A percentile compares a stretch with the other conserved stretches of the same genome.
Evolutionary conservation across 2,797 vertebrate species (phyloP).

Genomic region (Poliocrania exsul): DNA sequence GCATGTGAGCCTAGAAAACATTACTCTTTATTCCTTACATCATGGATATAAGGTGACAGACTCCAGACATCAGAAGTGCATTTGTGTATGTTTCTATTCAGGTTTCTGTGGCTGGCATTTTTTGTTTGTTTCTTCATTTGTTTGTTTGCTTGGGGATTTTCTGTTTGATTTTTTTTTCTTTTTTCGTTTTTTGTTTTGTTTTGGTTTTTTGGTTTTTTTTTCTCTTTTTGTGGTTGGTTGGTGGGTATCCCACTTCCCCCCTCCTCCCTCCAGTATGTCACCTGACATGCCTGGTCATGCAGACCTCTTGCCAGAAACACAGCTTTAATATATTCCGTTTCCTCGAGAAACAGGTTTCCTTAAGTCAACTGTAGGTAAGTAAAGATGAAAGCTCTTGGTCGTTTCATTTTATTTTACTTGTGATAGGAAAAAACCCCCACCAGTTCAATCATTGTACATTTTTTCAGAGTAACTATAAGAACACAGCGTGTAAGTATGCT

Average conservation of each 20-base stretch:
- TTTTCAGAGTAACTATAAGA: not conserved
- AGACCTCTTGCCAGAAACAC: not conserved
- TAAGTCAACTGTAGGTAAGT: not conserved
- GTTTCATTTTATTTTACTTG: not conserved
- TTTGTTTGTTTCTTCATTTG: not conserved
- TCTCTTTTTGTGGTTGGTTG: not conserved
- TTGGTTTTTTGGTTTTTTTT: too few species aligned
- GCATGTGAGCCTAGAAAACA: not conserved
- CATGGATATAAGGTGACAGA: not conserved
- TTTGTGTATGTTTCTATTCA: not conserved
- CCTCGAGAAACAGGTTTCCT: conserved; percentile 33
- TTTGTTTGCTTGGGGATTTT: not conserved
- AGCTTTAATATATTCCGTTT: conserved; percentile 19
- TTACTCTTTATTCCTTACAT: not conserved
- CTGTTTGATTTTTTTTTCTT: rapidly evolving
- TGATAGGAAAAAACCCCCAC: not conserved
- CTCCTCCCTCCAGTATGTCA: not conserved
- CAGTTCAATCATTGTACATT: not conserved
- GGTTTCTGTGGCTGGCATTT: not conserved
- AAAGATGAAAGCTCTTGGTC: not conserved
- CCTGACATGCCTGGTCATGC: not conserved
- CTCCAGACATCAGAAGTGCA: not conserved
- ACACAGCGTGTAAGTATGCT: not conserved
- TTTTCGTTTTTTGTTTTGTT: not conserved
- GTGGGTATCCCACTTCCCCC: not conserved